Percentiles rank a stretch among this genome's conserved stretches.
phyloP scores from a whole-genome alignment of 2,797 vertebrate species.

The Sebastes wilsoni region DNA sequence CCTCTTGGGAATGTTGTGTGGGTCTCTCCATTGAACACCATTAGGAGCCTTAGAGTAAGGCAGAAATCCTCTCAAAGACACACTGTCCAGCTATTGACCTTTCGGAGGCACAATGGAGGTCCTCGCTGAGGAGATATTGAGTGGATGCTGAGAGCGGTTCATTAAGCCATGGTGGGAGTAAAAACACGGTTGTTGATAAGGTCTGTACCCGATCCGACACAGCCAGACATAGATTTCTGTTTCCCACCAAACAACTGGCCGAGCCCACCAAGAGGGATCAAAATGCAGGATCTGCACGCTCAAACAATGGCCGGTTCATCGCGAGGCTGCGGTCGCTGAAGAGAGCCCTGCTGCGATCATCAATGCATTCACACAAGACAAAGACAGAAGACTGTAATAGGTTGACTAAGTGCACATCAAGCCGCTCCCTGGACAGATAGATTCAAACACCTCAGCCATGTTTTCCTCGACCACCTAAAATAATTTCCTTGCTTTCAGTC shows the following conservation, averaged over 20 bases:
- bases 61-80: slow-evolving; percentile 82
- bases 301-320: slow-evolving; percentile 17
- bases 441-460: slow-evolving; percentile 61
- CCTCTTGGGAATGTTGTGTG: slow-evolving; percentile 74
- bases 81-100: slow-evolving; percentile 83
- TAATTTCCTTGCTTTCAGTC: slow-evolving; percentile 80
- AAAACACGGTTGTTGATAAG: slow-evolving; percentile 67
- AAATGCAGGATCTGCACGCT: slow-evolving; percentile 28
- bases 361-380: slow-evolving; percentile 51
- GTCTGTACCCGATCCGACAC: slow-evolving; percentile 53
- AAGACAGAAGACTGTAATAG: slow-evolving; percentile 51
- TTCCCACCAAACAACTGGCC: slow-evolving; percentile 40
- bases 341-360: slow-evolving; percentile 36
- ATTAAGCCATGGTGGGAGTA: slow-evolving; percentile 72
- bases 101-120: slow-evolving; percentile 69
- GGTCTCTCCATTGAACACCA: slow-evolving; percentile 81
- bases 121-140: slow-evolving; percentile 73
- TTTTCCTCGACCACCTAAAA: slow-evolving; percentile 79
- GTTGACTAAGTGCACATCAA: slow-evolving; percentile 68
- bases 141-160: slow-evolving; percentile 73
- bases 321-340: background rate
- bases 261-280: slow-evolving; percentile 42
- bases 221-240: slow-evolving; percentile 66
- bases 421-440: slow-evolving; percentile 55
- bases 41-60: slow-evolving; percentile 77